Evolutionary conservation across 2,113 vertebrate species (phyloP), one percentile per base, ranked within the genome.

Genomic region (Clarias batrachus): DNA sequence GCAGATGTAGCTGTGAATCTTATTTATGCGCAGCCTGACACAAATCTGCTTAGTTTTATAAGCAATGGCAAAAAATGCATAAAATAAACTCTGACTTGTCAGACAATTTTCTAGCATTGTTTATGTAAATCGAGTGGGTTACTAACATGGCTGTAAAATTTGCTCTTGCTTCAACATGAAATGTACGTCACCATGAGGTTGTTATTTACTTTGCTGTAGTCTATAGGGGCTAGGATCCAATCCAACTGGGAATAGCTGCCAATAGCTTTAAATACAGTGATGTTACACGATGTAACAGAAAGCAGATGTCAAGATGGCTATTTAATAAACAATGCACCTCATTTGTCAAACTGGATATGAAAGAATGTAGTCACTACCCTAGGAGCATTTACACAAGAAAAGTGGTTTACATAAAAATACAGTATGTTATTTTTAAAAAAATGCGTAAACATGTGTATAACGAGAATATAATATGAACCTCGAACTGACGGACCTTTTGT

Each of bases 1-100:
- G 82, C 92, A 93, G 91, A 93, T 93, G 92, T 92, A 91, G 91
- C 91, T 81, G 85, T 90, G 91, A 94, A 93, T 90, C 86, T 92
- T 91, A 93, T 94, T 94, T 94, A 94, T 91, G 89, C 91, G 86
- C 76, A 80, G 70, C 71, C 23, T 85, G 80, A 88, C 62, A 77
- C 85, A 90, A 91, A 82, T 63, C 88, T 86, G 33, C 86, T 81
- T 86, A 87, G 88, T 85, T 88, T 89, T 88, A 89, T 85, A 68
- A 88, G n/a, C 37, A 74, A 89, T 12, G 84, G 92, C 63, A 68
- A 84, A 48, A 66, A 78, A 83, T 71, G 78, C 37, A 81, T 76
- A 79, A 83, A 78, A 63, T 23, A 79, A 78, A 33, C 1, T 52
- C 11, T n/a, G 48, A 83, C 84, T 79, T 74, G 48, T 82, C 73